Conservation (phyloP, 1,140 invertebrate species). For the Eriocheir sinensis region DNA sequence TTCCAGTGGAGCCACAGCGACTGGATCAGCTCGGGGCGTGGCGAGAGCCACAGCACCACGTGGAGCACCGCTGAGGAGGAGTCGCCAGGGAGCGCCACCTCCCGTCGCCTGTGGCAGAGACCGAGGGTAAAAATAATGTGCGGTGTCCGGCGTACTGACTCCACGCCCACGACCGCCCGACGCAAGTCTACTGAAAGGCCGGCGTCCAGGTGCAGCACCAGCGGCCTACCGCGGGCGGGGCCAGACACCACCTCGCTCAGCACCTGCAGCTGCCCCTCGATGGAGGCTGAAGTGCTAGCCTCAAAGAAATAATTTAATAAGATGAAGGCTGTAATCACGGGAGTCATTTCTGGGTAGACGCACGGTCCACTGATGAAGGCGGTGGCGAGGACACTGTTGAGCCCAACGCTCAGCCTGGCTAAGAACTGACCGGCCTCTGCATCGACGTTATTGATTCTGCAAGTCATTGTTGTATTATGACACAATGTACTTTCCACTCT, state of each 20-base stretch:
- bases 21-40: constrained; percentile 31
- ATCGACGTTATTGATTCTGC: no score
- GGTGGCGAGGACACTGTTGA: not conserved
- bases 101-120: not conserved
- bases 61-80: constrained; percentile 6
- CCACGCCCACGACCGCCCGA: no score
- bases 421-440: no score
- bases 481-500: no score
- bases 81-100: no score
- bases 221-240: not conserved
- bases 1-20: constrained; percentile 53
- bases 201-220: constrained; percentile 30
- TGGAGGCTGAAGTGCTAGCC: no score
- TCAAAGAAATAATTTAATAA: no score
- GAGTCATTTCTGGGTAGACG: not conserved
- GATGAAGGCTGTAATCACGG: not conserved
- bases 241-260: constrained; percentile 44
- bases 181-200: not conserved
- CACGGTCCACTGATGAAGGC: not conserved
- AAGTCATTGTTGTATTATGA: no score
- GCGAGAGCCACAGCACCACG: constrained; percentile 34
- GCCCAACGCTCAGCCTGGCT: no score
- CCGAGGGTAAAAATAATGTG: not conserved
- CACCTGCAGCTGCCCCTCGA: no score
- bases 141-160: not conserved